Evolutionary conservation across 2,797 vertebrate genomes (phyloP).

Genomic region (Centroberyx gerrardi): DNA sequence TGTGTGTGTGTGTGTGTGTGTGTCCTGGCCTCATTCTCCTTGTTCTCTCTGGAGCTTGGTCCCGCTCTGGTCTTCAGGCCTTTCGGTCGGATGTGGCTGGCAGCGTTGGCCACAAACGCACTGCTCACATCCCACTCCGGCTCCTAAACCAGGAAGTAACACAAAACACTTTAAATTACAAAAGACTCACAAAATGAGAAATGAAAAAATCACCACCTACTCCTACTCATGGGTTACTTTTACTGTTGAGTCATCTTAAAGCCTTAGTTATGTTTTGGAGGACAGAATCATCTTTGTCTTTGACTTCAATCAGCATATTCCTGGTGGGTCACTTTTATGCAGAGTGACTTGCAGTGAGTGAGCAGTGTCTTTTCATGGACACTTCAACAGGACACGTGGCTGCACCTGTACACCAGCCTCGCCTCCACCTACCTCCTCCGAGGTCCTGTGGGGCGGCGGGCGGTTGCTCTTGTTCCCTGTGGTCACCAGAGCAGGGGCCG

Average conservation of each 20-base stretch:
- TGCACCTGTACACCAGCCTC: too few relatives aligned
- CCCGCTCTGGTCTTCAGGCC: constrained; percentile 26
- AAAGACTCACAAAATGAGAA: too few relatives aligned
- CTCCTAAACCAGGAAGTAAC: constrained; percentile 54
- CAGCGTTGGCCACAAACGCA: constrained; percentile 79
- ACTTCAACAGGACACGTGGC: background rate
- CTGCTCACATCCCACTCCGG: constrained; percentile 80
- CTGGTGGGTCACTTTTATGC: too few relatives aligned
- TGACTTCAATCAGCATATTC: too few relatives aligned
- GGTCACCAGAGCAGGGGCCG: background rate
- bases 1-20: background rate
- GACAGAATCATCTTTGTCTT: too few relatives aligned
- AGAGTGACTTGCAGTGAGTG: background rate
- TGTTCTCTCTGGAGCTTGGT: constrained; percentile 69
- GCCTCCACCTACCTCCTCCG: constrained; percentile 59
- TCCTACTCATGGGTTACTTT: too few relatives aligned
- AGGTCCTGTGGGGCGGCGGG: constrained; percentile 20
- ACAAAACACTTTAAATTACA: background rate
- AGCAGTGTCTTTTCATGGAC: background rate
- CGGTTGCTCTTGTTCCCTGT: constrained; percentile 21
- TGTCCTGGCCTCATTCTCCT: constrained; percentile 67
- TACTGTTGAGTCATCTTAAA: too few relatives aligned
- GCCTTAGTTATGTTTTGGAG: too few relatives aligned
- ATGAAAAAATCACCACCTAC: too few relatives aligned
- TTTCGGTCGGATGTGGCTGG: constrained; percentile 72